Conservation (phyloP, 2,888 invertebrate genomes). For the Acrobasis repandana region DNA sequence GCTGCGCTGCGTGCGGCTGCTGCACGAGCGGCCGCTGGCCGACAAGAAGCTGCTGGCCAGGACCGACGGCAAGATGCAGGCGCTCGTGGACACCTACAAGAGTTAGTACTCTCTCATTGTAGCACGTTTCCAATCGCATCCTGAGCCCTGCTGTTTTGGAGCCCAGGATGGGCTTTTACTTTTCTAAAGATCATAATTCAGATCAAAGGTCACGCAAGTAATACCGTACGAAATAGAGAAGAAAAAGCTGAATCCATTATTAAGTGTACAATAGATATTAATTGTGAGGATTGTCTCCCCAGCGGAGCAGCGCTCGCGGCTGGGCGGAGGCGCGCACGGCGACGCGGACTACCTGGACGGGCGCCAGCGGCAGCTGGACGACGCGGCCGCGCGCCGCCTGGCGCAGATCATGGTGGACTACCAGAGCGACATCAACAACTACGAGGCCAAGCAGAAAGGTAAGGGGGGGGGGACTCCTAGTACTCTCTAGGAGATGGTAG, state of each 20-base stretch:
- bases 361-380: slow-evolving; percentile 88
- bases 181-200: no score
- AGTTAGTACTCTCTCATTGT: slow-evolving; percentile 68
- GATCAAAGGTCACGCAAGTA: no score
- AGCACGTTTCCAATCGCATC: no score
- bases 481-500: no score
- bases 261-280: no score
- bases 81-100: slow-evolving; percentile 96
- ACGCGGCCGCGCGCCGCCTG: slow-evolving; percentile 89
- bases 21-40: slow-evolving; percentile 96
- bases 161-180: no score
- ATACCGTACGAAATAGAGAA: no score
- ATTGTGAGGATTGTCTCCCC: not conserved
- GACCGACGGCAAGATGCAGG: slow-evolving; percentile 98
- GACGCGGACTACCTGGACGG: slow-evolving; percentile 86
- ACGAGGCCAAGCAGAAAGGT: slow-evolving; percentile 85
- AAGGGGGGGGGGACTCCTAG: no score
- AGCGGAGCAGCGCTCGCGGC: slow-evolving; percentile 53
- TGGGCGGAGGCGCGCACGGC: slow-evolving; percentile 80
- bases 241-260: no score
- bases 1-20: slow-evolving; percentile 93
- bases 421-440: slow-evolving; percentile 88
- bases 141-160: no score
- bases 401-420: slow-evolving; percentile 92
- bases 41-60: slow-evolving; percentile 97